Conservation (phyloP, 2,888 invertebrate species). For the Netelia virgata region DNA sequence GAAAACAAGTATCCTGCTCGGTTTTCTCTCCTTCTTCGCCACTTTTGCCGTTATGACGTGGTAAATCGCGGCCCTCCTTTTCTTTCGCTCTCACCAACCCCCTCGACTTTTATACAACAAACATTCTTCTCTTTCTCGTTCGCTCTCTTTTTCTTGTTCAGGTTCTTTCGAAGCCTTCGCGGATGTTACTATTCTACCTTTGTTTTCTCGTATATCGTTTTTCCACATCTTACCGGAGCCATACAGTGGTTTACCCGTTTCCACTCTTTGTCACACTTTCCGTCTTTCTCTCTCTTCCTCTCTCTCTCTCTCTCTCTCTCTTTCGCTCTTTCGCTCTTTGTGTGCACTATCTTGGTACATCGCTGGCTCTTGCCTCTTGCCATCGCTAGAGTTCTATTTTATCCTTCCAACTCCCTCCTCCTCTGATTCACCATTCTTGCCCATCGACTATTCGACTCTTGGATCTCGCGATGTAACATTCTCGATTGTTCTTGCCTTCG, state of each 20-base stretch:
- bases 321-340: slow-evolving; percentile 9
- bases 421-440: no score
- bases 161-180: slow-evolving; percentile 53
- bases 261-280: slow-evolving; percentile 25
- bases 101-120: slow-evolving; percentile 33
- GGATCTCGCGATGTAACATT: not conserved
- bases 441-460: not conserved
- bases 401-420: not conserved
- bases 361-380: slow-evolving; percentile 35
- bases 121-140: not conserved
- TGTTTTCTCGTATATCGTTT: slow-evolving; percentile 55
- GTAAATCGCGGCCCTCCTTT: slow-evolving; percentile 55
- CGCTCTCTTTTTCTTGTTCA: slow-evolving; percentile 41
- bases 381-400: slow-evolving; percentile 35
- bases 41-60: slow-evolving; percentile 65
- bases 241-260: slow-evolving; percentile 1
- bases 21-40: slow-evolving; percentile 51
- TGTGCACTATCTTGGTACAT: slow-evolving; percentile 33
- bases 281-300: not conserved
- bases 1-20: slow-evolving; percentile 62
- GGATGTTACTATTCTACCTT: slow-evolving; percentile 64
- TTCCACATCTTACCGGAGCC: slow-evolving; percentile 37
- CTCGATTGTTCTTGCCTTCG: slow-evolving; percentile 49
- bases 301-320: slow-evolving; percentile 17
- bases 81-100: slow-evolving; percentile 67